Evolutionary conservation across 2,888 invertebrate genomes (phyloP).

Genomic region (Rhagonycha lutea): DNA sequence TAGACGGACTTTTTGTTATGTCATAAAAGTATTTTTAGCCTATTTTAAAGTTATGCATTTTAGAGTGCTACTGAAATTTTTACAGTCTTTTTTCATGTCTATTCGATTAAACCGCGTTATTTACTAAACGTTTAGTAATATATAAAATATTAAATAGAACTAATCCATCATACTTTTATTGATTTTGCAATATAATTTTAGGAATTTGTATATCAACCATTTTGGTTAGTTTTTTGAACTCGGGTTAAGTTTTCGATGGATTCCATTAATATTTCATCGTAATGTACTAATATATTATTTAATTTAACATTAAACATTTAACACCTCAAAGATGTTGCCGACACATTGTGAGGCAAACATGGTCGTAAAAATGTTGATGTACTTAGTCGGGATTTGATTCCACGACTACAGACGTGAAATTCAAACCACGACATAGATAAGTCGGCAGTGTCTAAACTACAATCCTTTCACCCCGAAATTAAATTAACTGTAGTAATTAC

Average conservation of each 20-base stretch:
- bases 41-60: not conserved
- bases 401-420: too few species aligned
- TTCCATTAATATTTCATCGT: not conserved
- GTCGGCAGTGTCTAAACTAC: too few species aligned
- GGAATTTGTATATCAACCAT: not conserved
- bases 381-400: too few species aligned
- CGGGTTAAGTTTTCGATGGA: not conserved
- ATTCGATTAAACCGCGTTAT: not conserved
- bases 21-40: conserved; percentile 1
- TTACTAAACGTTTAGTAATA: not conserved
- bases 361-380: too few species aligned
- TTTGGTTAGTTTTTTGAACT: not conserved
- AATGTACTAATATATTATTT: too few species aligned
- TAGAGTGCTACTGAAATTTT: not conserved
- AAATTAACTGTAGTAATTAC: too few species aligned
- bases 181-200: not conserved
- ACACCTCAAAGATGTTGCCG: too few species aligned
- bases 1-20: conserved; percentile 1
- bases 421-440: too few species aligned
- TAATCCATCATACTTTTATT: not conserved
- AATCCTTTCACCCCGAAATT: too few species aligned
- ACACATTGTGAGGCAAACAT: too few species aligned
- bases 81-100: not conserved
- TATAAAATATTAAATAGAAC: not conserved
- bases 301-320: too few species aligned